Conservation (phyloP, 30 jellyfish, hydroid and myxozoan genomes). For the Turritopsis rubra region DNA sequence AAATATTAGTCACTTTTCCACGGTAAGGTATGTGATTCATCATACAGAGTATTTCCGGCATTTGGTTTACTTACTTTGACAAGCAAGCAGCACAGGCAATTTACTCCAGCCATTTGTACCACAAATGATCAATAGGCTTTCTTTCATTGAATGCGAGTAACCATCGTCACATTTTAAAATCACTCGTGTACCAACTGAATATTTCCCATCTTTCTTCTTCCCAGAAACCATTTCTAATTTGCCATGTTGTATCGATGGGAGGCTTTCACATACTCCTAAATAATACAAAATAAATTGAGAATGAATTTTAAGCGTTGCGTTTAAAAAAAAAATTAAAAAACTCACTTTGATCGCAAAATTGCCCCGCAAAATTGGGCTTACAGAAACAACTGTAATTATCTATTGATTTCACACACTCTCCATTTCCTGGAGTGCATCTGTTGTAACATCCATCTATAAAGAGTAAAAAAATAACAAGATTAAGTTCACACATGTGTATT, state of each 20-base stretch:
- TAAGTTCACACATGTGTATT: not conserved
- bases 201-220: not conserved
- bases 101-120: not conserved
- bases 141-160: not conserved
- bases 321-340: not conserved
- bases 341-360: constrained; percentile 16
- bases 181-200: not conserved
- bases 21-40: too few species aligned
- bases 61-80: not conserved
- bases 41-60: too few species aligned
- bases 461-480: not conserved
- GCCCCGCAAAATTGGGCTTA: not conserved
- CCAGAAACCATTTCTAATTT: not conserved
- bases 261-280: not conserved
- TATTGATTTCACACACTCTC: not conserved
- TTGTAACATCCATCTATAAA: constrained; percentile 21
- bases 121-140: not conserved
- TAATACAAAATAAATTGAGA: not conserved
- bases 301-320: too few species aligned
- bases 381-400: constrained; percentile 7
- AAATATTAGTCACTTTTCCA: too few species aligned
- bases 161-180: not conserved
- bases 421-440: constrained; percentile 3
- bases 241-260: not conserved
- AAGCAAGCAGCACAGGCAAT: not conserved